phyloP scores from a whole-genome alignment of 2,113 vertebrate species.

The Hydropotes inermis region DNA sequence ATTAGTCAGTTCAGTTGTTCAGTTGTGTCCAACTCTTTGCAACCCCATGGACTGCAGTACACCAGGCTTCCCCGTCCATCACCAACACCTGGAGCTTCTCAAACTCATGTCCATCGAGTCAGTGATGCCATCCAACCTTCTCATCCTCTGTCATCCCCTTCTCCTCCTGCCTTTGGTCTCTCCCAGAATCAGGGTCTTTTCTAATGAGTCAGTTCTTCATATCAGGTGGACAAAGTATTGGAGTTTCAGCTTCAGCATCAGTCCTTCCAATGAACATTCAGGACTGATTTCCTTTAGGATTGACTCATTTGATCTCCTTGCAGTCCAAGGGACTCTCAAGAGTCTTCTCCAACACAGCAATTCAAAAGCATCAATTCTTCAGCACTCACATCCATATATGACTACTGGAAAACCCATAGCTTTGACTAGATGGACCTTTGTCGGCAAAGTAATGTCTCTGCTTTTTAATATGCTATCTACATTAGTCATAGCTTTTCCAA shows the following conservation, averaged over 20 bases:
- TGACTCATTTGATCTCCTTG: not conserved
- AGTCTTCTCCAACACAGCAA: not conserved
- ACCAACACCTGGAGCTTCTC: not conserved
- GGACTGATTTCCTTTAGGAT: not conserved
- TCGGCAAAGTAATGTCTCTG: not conserved
- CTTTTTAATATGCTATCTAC: not conserved
- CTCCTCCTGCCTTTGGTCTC: not conserved
- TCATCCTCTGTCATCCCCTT: not conserved
- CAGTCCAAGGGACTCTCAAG: not conserved
- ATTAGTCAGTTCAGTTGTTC: not conserved
- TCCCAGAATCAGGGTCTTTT: not conserved
- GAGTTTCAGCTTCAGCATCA: not conserved
- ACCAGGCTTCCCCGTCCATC: not conserved
- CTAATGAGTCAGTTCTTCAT: not conserved
- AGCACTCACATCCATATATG: not conserved
- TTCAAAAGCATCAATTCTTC: not conserved
- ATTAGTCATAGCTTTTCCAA: not conserved
- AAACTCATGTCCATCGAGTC: not conserved
- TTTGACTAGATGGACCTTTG: not conserved
- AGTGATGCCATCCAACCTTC: not conserved
- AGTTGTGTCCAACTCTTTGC: not conserved
- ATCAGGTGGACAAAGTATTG: not conserved
- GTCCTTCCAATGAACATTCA: not conserved
- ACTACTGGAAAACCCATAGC: not conserved
- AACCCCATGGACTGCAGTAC: not conserved